Conservation (phyloP, 2,797 vertebrate genomes). For the Hydrolagus colliei region DNA sequence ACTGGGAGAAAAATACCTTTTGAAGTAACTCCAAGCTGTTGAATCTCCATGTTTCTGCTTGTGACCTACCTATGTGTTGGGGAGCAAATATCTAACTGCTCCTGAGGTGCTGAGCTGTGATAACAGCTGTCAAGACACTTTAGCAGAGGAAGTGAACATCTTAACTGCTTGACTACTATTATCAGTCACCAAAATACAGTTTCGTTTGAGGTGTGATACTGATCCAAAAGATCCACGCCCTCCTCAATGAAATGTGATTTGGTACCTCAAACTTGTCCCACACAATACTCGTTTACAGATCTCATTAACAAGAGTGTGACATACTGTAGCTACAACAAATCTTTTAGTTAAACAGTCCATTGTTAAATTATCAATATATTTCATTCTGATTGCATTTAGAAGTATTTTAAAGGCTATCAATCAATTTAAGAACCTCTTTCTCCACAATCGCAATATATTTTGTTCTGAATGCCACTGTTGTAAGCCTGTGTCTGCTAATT, state of each 20-base stretch:
- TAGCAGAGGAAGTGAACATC: neutral
- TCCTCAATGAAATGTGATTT: neutral
- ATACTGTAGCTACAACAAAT: constrained; percentile 24
- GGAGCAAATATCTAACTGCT: neutral
- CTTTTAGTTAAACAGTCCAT: constrained; percentile 23
- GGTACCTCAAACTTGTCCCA: neutral
- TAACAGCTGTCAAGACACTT: neutral
- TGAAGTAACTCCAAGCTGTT: too few relatives aligned
- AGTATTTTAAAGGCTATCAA: constrained; percentile 83
- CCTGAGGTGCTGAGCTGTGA: neutral
- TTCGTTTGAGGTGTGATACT: neutral
- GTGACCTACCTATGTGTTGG: neutral
- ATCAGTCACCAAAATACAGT: neutral
- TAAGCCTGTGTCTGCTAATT: constrained; percentile 87
- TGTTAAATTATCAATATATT: constrained; percentile 32
- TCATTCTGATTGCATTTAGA: constrained; percentile 57
- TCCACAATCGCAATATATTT: constrained; percentile 94
- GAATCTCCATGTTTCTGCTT: too few relatives aligned
- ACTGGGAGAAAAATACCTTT: too few relatives aligned
- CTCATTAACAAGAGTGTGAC: neutral
- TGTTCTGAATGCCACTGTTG: constrained; percentile 82
- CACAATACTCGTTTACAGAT: constrained; percentile 4
- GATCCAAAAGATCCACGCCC: neutral
- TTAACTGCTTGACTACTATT: neutral
- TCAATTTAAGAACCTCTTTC: constrained; percentile 81